phyloP scores from a whole-genome alignment of 2,797 vertebrate genomes.

The Lophotriccus pileatus region DNA sequence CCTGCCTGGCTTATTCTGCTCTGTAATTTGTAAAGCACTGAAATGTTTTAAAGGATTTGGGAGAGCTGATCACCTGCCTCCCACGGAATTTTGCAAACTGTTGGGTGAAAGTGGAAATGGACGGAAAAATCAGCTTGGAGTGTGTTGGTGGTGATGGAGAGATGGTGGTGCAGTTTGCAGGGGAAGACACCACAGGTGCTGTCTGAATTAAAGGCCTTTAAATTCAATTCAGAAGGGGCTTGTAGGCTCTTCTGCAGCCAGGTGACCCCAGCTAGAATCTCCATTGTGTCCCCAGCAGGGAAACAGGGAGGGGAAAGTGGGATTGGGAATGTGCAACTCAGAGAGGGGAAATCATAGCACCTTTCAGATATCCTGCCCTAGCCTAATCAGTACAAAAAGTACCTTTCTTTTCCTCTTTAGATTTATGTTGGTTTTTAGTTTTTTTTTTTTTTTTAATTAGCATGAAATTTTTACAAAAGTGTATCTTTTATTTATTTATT shows the following conservation, averaged over 20 bases:
- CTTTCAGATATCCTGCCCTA: not conserved
- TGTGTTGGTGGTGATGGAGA: not conserved
- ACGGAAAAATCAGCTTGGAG: not conserved
- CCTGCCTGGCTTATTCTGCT: not conserved
- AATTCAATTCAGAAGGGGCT: not conserved
- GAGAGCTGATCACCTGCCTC: not conserved
- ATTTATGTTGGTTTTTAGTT: slow-evolving; percentile 56
- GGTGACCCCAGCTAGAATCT: not conserved
- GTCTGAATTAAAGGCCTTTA: not conserved
- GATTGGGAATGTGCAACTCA: not conserved
- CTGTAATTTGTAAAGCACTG: accelerated
- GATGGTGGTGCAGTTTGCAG: not conserved
- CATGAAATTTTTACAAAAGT: slow-evolving; percentile 53
- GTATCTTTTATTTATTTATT: slow-evolving; percentile 79
- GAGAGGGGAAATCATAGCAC: not conserved
- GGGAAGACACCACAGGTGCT: not conserved
- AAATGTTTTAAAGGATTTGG: not conserved
- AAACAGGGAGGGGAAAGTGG: not conserved
- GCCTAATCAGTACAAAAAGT: not conserved
- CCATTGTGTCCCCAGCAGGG: accelerated
- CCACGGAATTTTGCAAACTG: not conserved
- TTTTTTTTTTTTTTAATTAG: slow-evolving; percentile 42
- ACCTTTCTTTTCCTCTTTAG: slow-evolving; percentile 49
- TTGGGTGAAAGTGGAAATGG: not conserved
- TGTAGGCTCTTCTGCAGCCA: not conserved